These are phyloP conservation scores for Drosophila tanythrix DNA, from an alignment of 2,888 invertebrate species.

Conservation along the genomic window DNA sequence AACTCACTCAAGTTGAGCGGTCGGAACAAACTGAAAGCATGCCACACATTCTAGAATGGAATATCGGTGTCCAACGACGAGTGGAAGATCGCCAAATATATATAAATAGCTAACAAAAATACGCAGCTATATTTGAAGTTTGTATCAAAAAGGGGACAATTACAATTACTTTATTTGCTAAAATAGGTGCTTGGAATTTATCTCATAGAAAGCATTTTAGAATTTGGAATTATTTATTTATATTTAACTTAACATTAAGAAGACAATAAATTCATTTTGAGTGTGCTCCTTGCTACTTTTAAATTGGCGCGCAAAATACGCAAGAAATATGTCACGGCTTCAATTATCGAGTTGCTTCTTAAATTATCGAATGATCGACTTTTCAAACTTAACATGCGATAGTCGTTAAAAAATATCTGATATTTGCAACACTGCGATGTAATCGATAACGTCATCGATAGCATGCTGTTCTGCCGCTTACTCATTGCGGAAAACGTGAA, in stretches of 20 bases:
- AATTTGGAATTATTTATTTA: background rate
- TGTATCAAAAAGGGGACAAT: slow-evolving; percentile 36
- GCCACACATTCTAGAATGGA: slow-evolving; percentile 70
- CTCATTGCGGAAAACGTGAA: slow-evolving; percentile 75
- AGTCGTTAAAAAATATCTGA: background rate
- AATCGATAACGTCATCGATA: slow-evolving; percentile 21
- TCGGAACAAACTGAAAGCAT: slow-evolving; percentile 70
- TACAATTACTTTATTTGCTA: slow-evolving; percentile 11
- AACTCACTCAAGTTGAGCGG: slow-evolving; percentile 79
- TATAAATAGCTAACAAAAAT: slow-evolving; percentile 70
- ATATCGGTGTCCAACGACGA: slow-evolving; percentile 57
- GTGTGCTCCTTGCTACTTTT: background rate
- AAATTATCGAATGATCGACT: slow-evolving; percentile 14
- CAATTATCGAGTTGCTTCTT: background rate
- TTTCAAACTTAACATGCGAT: background rate
- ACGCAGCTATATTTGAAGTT: slow-evolving; percentile 71
- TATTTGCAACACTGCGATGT: slow-evolving; percentile 1
- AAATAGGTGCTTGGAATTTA: slow-evolving; percentile 5
- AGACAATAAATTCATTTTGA: background rate
- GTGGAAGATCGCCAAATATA: slow-evolving; percentile 69
- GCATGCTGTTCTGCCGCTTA: slow-evolving; percentile 48
- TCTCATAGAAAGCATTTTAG: background rate
- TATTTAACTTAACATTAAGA: background rate
- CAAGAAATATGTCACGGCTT: slow-evolving; percentile 30
- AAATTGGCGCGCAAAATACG: slow-evolving; percentile 13